phyloP scores from a whole-genome alignment of 1,140 invertebrate genomes.

The Platorchestia sp. region DNA sequence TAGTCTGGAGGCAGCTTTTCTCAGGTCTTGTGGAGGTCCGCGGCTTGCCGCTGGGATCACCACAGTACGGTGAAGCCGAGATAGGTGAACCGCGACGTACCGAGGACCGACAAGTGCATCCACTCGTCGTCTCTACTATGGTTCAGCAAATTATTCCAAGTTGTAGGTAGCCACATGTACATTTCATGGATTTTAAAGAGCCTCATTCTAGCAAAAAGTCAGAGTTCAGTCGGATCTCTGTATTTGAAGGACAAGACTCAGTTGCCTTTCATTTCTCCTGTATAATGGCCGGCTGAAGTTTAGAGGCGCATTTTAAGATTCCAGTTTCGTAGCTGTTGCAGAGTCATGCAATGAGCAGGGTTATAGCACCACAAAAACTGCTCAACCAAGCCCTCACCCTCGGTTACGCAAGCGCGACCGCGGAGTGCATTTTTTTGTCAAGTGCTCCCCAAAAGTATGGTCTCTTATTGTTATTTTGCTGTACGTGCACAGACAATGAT shows the following conservation, averaged over 20 bases:
- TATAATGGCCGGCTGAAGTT: neutral
- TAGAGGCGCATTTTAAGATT: neutral
- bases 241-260: neutral
- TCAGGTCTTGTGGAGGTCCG: too few relatives aligned
- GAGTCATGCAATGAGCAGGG: constrained; percentile 15
- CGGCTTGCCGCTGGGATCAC: too few relatives aligned
- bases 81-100: neutral
- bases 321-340: neutral
- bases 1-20: too few relatives aligned
- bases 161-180: neutral
- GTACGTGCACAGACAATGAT: neutral
- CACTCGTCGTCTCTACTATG: neutral
- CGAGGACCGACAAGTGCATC: neutral
- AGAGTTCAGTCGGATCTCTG: neutral
- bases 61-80: neutral
- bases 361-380: constrained; percentile 22
- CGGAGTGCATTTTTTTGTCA: neutral
- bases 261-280: neutral
- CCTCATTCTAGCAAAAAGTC: neutral
- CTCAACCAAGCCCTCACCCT: neutral
- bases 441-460: neutral
- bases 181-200: neutral
- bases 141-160: neutral
- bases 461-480: neutral
- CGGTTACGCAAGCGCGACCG: neutral